Evolutionary conservation across 2,797 vertebrate species (phyloP), one percentile per base, ranked within the genome.

Genomic region (Pygocentrus nattereri): DNA sequence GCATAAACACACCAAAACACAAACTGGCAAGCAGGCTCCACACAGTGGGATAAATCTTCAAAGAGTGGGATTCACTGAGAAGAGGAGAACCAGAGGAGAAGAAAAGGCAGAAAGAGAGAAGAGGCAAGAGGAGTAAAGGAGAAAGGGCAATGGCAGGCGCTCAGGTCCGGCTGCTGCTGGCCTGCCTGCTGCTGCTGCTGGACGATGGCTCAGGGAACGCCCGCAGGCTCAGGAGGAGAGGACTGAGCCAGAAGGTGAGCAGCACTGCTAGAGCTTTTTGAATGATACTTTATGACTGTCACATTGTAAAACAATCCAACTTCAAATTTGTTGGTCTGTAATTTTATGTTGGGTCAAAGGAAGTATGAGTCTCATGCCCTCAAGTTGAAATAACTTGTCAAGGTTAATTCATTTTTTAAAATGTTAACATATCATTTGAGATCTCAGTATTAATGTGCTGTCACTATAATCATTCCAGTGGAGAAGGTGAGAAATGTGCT

Each of bases 211-310:
- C 82, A 78, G 86, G 84, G 69, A 83, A 90, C 85, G 85, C 84
- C 88, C 92, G 87, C 49, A 87, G 86, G 84, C 92, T 94, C 88
- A 91, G 91, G 86, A 95, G 92, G 87, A 93, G 93, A 86, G 93
- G 89, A 88, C 91, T 95, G 80, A 92, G 89, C 85, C 94, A 94
- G 27, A 95, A 95, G 94, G 94, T 95, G 85, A 87, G 92, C 67
- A 73, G 75, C 70, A n/a, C 25, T 16, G 6, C 11, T 5, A 44
- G 4, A 34, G 12, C 5, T 71, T n/a, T 27, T 44, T 52, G 30
- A 34, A 65, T 18, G 5, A 3, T 11, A 38, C 18, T 41, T 65
- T 31, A 10, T n/a, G 31, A 61, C 3, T n/a, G 30, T 21, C 12
- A 1, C 10, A 27, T 12, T 27, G 3, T 4, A 13, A 3, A 27